Evolutionary conservation across 2,797 vertebrate species (phyloP).

Genomic region (Pampus argenteus): DNA sequence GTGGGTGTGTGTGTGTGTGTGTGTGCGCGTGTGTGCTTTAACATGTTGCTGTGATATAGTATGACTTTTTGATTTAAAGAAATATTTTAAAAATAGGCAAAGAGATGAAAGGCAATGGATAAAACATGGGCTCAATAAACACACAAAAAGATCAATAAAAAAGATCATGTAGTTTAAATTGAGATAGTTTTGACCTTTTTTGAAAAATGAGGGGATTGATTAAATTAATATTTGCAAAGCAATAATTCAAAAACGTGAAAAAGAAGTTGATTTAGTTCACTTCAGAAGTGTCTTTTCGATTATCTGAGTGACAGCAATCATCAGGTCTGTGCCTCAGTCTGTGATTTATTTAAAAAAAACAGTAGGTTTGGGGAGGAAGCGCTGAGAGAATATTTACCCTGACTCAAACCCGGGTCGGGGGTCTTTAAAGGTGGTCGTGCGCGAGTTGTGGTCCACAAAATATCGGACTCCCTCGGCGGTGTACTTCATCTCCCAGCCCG

Average conservation of each 20-base stretch:
- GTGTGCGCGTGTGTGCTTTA: conserved; percentile 23
- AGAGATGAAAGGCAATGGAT: conserved; percentile 38
- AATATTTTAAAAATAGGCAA: not conserved
- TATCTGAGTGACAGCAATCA: not conserved
- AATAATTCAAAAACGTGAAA: not conserved
- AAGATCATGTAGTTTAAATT: conserved; percentile 16
- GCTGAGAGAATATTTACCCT: conserved; percentile 86
- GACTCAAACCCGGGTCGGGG: conserved; percentile 96
- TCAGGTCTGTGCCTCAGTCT: conserved; percentile 25
- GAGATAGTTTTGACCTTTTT: conserved; percentile 1
- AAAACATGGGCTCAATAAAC: conserved; percentile 17
- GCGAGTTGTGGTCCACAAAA: conserved; percentile 98
- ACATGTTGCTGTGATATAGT: conserved; percentile 15
- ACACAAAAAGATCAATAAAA: conserved; percentile 4
- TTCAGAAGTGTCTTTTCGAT: not conserved
- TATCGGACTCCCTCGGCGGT: conserved; percentile 96
- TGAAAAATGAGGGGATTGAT: conserved; percentile 1
- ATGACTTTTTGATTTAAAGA: conserved; percentile 4
- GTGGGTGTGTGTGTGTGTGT: conserved; percentile 22
- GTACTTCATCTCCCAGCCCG: conserved; percentile 99
- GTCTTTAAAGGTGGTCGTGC: conserved; percentile 98
- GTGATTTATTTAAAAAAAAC: conserved; percentile 13
- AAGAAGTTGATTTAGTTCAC: not conserved
- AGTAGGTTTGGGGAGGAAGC: conserved; percentile 45
- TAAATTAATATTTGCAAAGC: conserved; percentile 8